phyloP scores from a whole-genome alignment of 2,797 vertebrate species.

The Ammospiza maritima region DNA sequence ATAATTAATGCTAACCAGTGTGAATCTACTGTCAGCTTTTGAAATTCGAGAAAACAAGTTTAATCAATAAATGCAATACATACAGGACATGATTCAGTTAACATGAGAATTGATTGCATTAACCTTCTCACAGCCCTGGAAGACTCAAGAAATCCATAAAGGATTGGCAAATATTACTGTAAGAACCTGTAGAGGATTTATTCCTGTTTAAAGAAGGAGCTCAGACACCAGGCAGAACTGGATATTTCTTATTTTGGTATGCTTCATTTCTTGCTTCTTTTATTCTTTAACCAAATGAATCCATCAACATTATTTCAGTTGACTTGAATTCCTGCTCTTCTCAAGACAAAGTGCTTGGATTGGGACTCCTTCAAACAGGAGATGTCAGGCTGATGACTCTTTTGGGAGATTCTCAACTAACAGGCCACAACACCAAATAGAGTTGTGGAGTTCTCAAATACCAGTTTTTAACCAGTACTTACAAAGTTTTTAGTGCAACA shows the following conservation, averaged over 20 bases:
- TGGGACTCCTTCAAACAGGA: rapidly evolving
- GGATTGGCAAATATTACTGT: background rate
- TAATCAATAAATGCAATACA: background rate
- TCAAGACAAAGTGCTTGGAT: background rate
- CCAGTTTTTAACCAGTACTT: background rate
- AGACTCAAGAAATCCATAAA: background rate
- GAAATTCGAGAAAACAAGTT: background rate
- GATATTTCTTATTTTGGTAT: background rate
- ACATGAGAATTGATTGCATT: background rate
- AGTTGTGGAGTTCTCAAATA: background rate
- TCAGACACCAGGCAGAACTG: background rate
- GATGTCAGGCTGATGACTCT: background rate
- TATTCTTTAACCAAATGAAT: background rate
- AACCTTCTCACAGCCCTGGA: background rate
- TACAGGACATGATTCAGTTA: background rate
- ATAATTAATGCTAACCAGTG: background rate
- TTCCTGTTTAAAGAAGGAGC: background rate
- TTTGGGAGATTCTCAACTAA: background rate
- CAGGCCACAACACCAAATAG: background rate
- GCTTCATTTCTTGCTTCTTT: background rate
- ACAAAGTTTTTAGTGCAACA: background rate
- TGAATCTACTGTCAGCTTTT: background rate
- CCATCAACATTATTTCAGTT: background rate
- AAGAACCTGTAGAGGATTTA: background rate
- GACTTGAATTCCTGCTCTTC: background rate